Evolutionary conservation across 2,888 invertebrate species (phyloP).

Genomic region (Ellobium chinense): DNA sequence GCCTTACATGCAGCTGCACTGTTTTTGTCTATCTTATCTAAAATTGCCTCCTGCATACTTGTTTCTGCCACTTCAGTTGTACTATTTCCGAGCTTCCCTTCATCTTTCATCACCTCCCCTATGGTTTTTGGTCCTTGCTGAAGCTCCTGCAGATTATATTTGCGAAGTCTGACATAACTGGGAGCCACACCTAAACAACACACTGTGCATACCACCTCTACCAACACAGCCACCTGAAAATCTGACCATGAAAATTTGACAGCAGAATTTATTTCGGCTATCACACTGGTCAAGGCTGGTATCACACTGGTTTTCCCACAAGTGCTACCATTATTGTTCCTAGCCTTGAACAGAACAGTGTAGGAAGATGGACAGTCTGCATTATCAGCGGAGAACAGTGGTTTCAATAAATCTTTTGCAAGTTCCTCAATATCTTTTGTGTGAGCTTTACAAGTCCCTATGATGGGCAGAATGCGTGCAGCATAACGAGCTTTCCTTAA

Average conservation of each 20-base stretch:
- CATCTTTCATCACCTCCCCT: too few relatives aligned
- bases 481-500: conserved; percentile 88
- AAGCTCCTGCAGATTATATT: conserved; percentile 89
- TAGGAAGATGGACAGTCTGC: conserved; percentile 61
- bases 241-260: conserved; percentile 68
- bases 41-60: too few relatives aligned
- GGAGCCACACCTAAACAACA: conserved; percentile 90
- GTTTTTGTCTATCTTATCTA: too few relatives aligned
- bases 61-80: too few relatives aligned
- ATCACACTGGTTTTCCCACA: conserved; percentile 82
- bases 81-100: too few relatives aligned
- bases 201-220: conserved; percentile 90
- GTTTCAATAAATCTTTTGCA: conserved; percentile 84
- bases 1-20: too few relatives aligned
- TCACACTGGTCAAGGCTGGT: conserved; percentile 85
- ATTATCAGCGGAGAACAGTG: conserved; percentile 82
- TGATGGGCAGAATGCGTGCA: conserved; percentile 89
- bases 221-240: conserved; percentile 85
- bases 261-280: conserved; percentile 82
- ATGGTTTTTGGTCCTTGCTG: conserved; percentile 27
- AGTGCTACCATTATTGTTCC: conserved; percentile 78
- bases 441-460: conserved; percentile 87
- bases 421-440: conserved; percentile 86
- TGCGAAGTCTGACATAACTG: conserved; percentile 88
- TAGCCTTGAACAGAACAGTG: conserved; percentile 67